phyloP scores from a whole-genome alignment of 2,113 vertebrate genomes.

The Hippoglossus stenolepis region DNA sequence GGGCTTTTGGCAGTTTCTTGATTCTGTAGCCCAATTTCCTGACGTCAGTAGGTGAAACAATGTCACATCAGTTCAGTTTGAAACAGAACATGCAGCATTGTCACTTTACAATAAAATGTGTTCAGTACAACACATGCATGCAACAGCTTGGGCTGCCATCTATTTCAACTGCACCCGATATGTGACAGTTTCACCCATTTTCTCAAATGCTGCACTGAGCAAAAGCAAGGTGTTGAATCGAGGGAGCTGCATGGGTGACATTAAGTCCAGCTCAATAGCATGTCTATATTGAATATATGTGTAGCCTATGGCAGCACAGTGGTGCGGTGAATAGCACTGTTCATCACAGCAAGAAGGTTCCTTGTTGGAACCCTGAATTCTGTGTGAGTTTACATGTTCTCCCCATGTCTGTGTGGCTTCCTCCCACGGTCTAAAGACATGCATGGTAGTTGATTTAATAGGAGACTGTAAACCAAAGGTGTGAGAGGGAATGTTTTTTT shows the following conservation, averaged over 20 bases:
- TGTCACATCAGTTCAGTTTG: not conserved
- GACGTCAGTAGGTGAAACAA: not conserved
- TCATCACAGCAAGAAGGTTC: too few species aligned
- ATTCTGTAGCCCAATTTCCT: not conserved
- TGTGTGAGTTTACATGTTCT: too few species aligned
- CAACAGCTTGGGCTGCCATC: not conserved
- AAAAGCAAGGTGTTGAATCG: not conserved
- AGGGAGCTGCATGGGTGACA: not conserved
- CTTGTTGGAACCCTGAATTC: too few species aligned
- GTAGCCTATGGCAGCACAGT: too few species aligned
- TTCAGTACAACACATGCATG: not conserved
- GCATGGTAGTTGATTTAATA: too few species aligned
- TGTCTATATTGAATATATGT: too few species aligned
- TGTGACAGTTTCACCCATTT: not conserved
- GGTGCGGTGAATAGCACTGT: too few species aligned
- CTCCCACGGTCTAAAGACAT: too few species aligned
- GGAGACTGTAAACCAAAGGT: too few species aligned
- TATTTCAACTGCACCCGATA: not conserved
- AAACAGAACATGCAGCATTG: not conserved
- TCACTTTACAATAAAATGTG: conserved; percentile 3
- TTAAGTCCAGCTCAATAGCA: too few species aligned
- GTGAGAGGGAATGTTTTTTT: too few species aligned
- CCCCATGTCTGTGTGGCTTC: too few species aligned
- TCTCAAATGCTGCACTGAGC: not conserved
- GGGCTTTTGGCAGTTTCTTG: not conserved